phyloP scores from a whole-genome alignment of 92 coral and sea anemone genomes.

The Anthopleura xanthogrammica region DNA sequence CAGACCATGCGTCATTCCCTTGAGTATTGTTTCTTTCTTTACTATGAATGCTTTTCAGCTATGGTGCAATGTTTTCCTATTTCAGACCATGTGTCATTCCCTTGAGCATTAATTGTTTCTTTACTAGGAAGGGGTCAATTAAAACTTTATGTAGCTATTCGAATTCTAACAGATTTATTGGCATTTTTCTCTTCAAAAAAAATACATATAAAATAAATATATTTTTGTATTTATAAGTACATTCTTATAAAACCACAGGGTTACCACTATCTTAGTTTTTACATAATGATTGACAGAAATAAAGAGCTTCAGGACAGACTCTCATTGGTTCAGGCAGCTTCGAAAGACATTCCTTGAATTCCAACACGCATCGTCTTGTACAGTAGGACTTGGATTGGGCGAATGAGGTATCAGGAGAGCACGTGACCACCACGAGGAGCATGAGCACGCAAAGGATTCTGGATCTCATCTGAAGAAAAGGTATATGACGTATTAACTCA shows the following conservation, averaged over 20 bases:
- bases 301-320: neutral
- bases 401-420: neutral
- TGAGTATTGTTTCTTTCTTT: too few species aligned
- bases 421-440: slow-evolving; percentile 2
- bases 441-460: neutral
- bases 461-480: neutral
- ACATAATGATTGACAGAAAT: neutral
- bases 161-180: too few species aligned
- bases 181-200: neutral
- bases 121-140: neutral
- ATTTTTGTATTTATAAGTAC: neutral
- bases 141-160: neutral
- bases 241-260: neutral
- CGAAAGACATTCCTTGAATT: slow-evolving; percentile 1
- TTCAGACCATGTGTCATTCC: too few species aligned
- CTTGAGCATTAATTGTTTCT: too few species aligned
- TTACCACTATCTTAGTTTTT: neutral
- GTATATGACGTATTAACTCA: neutral
- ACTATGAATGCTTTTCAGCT: too few species aligned
- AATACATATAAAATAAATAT: neutral
- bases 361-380: neutral
- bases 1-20: too few species aligned
- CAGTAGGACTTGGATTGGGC: neutral
- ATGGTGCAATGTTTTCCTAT: too few species aligned
- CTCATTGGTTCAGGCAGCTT: neutral